Percentiles rank a stretch among this genome's conserved stretches.
phyloP scores from a whole-genome alignment of 2,888 invertebrate genomes.

The Polydrusus tereticollis region DNA sequence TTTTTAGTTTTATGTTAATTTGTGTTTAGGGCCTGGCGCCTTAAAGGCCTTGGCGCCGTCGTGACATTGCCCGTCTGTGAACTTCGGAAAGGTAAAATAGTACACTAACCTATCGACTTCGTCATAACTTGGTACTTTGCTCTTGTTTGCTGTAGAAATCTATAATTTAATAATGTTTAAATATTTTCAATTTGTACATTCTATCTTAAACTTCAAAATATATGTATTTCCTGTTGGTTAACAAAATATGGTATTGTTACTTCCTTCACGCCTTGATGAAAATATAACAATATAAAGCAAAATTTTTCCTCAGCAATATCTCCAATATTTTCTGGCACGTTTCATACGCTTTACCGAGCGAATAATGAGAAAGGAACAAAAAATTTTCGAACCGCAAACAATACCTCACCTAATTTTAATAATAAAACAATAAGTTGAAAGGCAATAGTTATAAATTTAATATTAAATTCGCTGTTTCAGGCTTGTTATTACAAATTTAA shows the following conservation, averaged over 20 bases:
- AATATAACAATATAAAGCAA: neutral
- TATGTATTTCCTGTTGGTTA: too few species aligned
- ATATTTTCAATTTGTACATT: too few species aligned
- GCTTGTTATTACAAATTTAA: slow-evolving; percentile 7
- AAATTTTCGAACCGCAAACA: neutral
- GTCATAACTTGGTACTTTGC: too few species aligned
- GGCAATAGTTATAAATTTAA: neutral
- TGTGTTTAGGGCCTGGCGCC: too few species aligned
- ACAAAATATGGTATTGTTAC: neutral
- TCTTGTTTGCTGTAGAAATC: too few species aligned
- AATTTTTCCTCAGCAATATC: neutral
- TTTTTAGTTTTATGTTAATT: too few species aligned
- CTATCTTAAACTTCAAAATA: too few species aligned
- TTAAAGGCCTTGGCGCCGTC: too few species aligned
- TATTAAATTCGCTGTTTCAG: neutral
- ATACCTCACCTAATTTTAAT: slow-evolving; percentile 3
- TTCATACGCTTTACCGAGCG: slow-evolving; percentile 6
- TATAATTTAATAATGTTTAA: too few species aligned
- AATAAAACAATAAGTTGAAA: neutral
- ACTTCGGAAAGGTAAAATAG: too few species aligned
- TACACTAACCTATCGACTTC: too few species aligned
- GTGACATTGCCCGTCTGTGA: too few species aligned
- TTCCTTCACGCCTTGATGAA: neutral
- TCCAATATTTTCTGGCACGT: neutral
- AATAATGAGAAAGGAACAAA: slow-evolving; percentile 1